Percentiles rank a stretch among this genome's conserved stretches.
Evolutionary conservation across 2,113 vertebrate genomes (phyloP).

Genomic region (Petrocephalus zakoni): DNA sequence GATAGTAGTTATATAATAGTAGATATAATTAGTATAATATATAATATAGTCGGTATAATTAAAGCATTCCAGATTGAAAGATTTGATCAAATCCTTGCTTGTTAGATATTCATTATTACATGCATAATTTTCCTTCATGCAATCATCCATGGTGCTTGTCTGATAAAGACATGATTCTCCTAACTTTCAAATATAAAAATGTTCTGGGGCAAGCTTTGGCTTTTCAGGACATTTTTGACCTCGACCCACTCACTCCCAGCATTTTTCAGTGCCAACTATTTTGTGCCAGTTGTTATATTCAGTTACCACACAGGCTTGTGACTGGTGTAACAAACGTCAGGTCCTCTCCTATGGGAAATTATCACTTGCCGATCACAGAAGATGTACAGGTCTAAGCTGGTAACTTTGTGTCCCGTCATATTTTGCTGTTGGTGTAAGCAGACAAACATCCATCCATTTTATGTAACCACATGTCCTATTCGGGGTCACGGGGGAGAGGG

Average conservation of each 20-base stretch:
- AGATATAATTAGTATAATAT: too few relatives aligned
- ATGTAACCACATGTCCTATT: too few relatives aligned
- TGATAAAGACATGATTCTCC: neutral
- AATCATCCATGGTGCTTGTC: neutral
- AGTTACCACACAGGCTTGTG: neutral
- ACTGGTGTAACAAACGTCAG: neutral
- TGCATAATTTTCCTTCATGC: neutral
- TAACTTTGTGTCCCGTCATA: neutral
- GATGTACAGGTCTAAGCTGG: neutral
- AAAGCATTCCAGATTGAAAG: neutral
- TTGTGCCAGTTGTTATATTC: neutral
- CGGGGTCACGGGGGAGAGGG: too few relatives aligned
- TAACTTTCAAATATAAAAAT: neutral
- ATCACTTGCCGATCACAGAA: neutral
- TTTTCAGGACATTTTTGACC: neutral
- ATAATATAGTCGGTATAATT: neutral
- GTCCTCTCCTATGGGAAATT: neutral
- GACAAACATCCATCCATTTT: neutral
- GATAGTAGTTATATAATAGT: too few relatives aligned
- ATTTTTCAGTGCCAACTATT: neutral
- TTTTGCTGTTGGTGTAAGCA: neutral
- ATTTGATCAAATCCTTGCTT: neutral
- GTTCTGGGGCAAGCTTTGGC: neutral
- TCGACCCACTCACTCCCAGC: neutral
- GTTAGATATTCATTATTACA: neutral